Evolutionary conservation across 2,888 invertebrate genomes (phyloP).

Genomic region (Leptopilina myrica): DNA sequence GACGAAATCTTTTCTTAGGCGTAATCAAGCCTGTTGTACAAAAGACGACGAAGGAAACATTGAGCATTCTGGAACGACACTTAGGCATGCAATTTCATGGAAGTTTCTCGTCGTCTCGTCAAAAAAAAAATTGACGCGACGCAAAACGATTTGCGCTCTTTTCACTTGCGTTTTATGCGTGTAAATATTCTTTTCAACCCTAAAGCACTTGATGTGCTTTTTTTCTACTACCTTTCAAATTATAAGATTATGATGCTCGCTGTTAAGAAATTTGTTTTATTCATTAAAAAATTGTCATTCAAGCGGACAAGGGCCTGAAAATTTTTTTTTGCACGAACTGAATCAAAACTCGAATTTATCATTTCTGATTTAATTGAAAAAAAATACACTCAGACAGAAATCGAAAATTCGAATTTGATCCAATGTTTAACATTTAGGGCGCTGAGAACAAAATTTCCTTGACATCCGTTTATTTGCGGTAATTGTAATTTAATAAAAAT

Average conservation of each 20-base stretch:
- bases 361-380: not conserved
- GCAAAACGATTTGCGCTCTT: conserved; percentile 53
- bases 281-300: conserved; percentile 25
- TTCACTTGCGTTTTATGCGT: conserved; percentile 39
- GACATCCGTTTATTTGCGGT: not conserved
- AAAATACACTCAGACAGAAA: not conserved
- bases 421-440: not conserved
- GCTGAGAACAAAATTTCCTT: not conserved
- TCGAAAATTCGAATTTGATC: not conserved
- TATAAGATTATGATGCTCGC: conserved; percentile 26
- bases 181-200: conserved; percentile 49
- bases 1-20: conserved; percentile 58
- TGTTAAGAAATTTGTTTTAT: conserved; percentile 2
- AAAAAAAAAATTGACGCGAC: conserved; percentile 56
- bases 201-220: conserved; percentile 38
- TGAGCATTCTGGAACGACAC: conserved; percentile 76
- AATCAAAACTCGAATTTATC: conserved; percentile 15
- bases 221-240: conserved; percentile 20
- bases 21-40: conserved; percentile 59
- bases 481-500: too few relatives aligned
- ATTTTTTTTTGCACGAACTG: not conserved
- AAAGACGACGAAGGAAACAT: conserved; percentile 73
- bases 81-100: conserved; percentile 73
- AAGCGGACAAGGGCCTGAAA: conserved; percentile 35
- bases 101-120: conserved; percentile 54